Percentiles rank a stretch among this genome's conserved stretches.
Conservation (phyloP, 37 sponge, comb jelly and placozoan genomes). For the Hormiphora californensis region DNA sequence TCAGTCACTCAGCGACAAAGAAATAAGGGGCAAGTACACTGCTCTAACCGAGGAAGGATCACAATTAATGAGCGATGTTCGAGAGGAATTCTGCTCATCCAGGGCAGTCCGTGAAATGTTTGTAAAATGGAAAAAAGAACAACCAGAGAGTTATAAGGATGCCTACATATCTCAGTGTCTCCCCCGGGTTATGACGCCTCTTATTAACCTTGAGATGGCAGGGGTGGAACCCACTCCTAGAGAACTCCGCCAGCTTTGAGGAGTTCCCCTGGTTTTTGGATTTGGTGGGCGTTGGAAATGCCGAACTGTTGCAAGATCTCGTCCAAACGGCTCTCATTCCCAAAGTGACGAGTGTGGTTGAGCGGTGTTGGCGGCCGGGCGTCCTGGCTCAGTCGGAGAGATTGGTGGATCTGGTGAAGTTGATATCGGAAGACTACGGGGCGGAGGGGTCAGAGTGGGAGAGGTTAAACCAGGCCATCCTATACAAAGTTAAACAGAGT, state of each 20-base stretch:
- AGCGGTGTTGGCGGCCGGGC: not conserved
- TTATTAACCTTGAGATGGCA: not conserved
- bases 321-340: not conserved
- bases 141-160: not conserved
- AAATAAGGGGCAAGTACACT: slow-evolving; percentile 1
- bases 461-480: not conserved
- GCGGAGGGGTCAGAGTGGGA: not conserved
- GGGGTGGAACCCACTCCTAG: slow-evolving; percentile 17
- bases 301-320: not conserved
- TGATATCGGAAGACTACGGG: slow-evolving; percentile 1
- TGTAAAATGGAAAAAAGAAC: slow-evolving; percentile 7
- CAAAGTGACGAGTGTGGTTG: not conserved
- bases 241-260: not conserved
- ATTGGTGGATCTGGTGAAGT: not conserved
- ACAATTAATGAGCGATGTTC: not conserved
- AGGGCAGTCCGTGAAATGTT: not conserved
- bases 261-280: not conserved
- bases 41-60: not conserved
- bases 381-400: not conserved
- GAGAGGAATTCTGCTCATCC: not conserved
- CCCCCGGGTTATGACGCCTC: not conserved
- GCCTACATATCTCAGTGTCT: slow-evolving; percentile 29
- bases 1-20: not conserved
- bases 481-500: not conserved
- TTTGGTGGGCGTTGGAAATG: not conserved